Base-by-base conservation (phyloP, 2,888 invertebrate species). In the Ceramica pisi region DNA sequence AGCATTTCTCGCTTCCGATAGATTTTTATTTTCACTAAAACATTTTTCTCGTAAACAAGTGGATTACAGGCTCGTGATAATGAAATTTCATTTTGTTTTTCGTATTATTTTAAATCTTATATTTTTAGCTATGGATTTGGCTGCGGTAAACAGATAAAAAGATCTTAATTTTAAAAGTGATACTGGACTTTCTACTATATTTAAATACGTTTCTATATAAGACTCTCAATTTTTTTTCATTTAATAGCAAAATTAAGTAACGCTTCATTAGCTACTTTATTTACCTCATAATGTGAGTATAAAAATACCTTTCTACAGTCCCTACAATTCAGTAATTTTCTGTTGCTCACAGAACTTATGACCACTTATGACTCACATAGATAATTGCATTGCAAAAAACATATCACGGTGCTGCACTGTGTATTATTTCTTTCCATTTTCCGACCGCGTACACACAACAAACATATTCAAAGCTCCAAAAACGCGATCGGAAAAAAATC, bases 1-100 rank as follows among this genome's bases (percentile, higher is more conserved):
- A 82, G 71, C 78, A 79, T 80, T 83, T 69, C 48, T 55, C 61
- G 66, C 62, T 71, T 35, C 14, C 62, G 51, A 74, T 83, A 78
- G 82, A 83, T 70, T 84, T 87, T 82, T 80, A 71, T 82, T 82
- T 84, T 84, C 70, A 84, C 84, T 84, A 65, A 76, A 84, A 78
- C 68, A 70, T 71, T 86, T 84, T 72, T 72, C 67, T 74, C 67
- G 81, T 75, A 83, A 83, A 83, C 80, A 87, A 77, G 75, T 76
- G 78, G 82, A 86, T 87, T 87, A 87, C 67, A 51, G 78, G 44
- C 69, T 83, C 66, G 23, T 48, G 50, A 46, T 78, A 71, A 80
- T 78, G 75, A 82, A 78, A 75, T 78, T 71, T 64, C 44, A 67
- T 68, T 67, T 78, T 72, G 67, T 60, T 78, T 41, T 63, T 23